These are phyloP conservation scores for Pterostichus niger DNA, from an alignment of 2,888 invertebrate genomes.

Conservation along the genomic window DNA sequence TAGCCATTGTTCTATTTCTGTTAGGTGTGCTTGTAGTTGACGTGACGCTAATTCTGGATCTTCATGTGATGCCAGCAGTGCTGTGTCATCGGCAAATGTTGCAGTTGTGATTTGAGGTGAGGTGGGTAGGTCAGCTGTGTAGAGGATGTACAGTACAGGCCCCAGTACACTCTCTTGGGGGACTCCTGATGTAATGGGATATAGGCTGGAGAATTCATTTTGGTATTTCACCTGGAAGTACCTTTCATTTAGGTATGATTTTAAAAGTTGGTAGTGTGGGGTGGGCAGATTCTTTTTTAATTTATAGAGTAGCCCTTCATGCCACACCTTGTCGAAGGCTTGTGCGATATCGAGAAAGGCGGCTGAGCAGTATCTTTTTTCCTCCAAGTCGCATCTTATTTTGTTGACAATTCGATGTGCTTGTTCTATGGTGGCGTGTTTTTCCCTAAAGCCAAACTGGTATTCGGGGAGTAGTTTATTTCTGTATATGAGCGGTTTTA, in stretches of 20 bases:
- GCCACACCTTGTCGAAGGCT: constrained; percentile 71
- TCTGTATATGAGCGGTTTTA: constrained; percentile 16
- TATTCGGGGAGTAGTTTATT: constrained; percentile 60
- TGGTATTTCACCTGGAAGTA: constrained; percentile 52
- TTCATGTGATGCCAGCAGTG: constrained; percentile 65
- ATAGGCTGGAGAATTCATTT: constrained; percentile 49
- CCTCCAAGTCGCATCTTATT: constrained; percentile 66
- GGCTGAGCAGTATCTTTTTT: constrained; percentile 69
- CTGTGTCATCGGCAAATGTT: constrained; percentile 69
- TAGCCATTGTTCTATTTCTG: constrained; percentile 68
- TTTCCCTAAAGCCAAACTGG: constrained; percentile 64
- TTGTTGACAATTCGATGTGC: constrained; percentile 68
- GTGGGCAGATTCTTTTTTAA: constrained; percentile 67
- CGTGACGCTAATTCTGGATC: constrained; percentile 67
- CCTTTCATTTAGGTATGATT: constrained; percentile 68
- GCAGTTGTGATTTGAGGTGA: constrained; percentile 65
- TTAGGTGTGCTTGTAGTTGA: constrained; percentile 68
- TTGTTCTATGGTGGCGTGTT: constrained; percentile 68
- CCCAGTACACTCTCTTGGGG: constrained; percentile 69
- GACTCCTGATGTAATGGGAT: constrained; percentile 68
- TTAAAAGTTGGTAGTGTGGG: constrained; percentile 63
- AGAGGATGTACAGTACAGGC: constrained; percentile 68
- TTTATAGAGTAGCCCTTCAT: constrained; percentile 68
- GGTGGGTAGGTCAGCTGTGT: constrained; percentile 69
- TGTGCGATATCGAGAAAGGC: constrained; percentile 69